phyloP scores from a whole-genome alignment of 53 echinoderm and acorn worm genomes.

The Echinarachnius parma region DNA sequence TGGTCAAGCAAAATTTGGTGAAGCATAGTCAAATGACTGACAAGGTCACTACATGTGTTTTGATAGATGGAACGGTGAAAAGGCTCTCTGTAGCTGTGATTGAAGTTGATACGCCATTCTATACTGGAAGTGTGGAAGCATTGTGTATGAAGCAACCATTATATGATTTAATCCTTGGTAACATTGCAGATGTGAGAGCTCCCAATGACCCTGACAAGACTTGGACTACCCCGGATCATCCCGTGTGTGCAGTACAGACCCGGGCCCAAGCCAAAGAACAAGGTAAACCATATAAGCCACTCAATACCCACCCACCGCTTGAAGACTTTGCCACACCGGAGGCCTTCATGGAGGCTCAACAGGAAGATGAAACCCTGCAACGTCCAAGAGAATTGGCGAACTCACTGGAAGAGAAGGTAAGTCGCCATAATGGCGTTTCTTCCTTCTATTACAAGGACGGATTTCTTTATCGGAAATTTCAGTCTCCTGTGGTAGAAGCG shows the following conservation, averaged over 20 bases:
- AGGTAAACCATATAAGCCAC: too few species aligned
- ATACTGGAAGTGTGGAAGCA: slow-evolving; percentile 40
- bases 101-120: slow-evolving; percentile 44
- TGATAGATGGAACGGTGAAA: slow-evolving; percentile 54
- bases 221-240: too few species aligned
- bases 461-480: neutral
- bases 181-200: slow-evolving; percentile 34
- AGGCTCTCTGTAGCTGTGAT: slow-evolving; percentile 34
- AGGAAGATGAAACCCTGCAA: neutral
- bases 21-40: slow-evolving; percentile 5
- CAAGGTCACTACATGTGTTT: slow-evolving; percentile 26
- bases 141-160: slow-evolving; percentile 46
- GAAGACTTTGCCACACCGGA: too few species aligned
- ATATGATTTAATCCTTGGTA: slow-evolving; percentile 50
- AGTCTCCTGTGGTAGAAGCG: neutral
- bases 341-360: neutral
- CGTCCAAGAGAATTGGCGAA: neutral
- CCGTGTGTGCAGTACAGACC: too few species aligned
- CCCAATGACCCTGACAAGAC: too few species aligned
- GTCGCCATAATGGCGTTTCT: neutral
- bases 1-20: slow-evolving; percentile 42
- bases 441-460: neutral
- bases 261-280: too few species aligned
- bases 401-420: neutral
- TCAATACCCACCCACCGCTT: too few species aligned